A percentile compares a stretch with the other conserved stretches of the same genome.
Evolutionary conservation across 2,888 invertebrate species (phyloP).

Genomic region (Pandemis corylana): DNA sequence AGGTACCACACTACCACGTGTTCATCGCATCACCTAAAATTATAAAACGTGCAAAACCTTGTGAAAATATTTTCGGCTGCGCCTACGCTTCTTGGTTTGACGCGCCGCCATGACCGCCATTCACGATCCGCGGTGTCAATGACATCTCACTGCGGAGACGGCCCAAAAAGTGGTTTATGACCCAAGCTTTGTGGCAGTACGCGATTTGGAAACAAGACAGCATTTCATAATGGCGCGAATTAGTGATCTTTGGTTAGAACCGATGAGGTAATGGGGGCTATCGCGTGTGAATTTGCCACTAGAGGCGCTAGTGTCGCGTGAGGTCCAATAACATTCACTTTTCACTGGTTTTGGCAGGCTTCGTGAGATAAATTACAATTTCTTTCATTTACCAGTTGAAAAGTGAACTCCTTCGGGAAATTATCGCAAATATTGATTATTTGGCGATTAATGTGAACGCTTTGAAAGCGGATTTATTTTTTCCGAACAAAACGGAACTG

Average conservation of each 20-base stretch:
- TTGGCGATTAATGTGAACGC: too few relatives aligned
- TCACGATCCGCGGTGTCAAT: conserved; percentile 56
- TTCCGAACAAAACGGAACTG: too few relatives aligned
- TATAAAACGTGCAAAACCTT: conserved; percentile 16
- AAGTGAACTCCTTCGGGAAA: too few relatives aligned
- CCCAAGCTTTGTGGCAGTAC: neutral
- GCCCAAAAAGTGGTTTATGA: conserved; percentile 19
- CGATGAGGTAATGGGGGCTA: too few relatives aligned
- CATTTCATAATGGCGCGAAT: neutral
- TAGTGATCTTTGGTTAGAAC: neutral
- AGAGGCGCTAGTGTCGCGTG: too few relatives aligned
- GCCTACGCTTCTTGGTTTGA: conserved; percentile 58
- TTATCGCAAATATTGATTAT: too few relatives aligned
- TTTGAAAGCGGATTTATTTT: too few relatives aligned
- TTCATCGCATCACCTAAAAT: neutral
- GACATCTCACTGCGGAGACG: conserved; percentile 46
- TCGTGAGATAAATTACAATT: too few relatives aligned
- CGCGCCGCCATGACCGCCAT: conserved; percentile 48
- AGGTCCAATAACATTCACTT: too few relatives aligned
- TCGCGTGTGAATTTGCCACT: too few relatives aligned
- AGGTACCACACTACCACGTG: neutral
- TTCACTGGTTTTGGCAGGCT: too few relatives aligned
- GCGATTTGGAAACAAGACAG: conserved; percentile 3
- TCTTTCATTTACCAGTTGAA: too few relatives aligned
- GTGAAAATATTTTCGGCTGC: neutral